Base-by-base conservation (phyloP, 2,113 vertebrate species). In the Ceuthmochares aereus region DNA sequence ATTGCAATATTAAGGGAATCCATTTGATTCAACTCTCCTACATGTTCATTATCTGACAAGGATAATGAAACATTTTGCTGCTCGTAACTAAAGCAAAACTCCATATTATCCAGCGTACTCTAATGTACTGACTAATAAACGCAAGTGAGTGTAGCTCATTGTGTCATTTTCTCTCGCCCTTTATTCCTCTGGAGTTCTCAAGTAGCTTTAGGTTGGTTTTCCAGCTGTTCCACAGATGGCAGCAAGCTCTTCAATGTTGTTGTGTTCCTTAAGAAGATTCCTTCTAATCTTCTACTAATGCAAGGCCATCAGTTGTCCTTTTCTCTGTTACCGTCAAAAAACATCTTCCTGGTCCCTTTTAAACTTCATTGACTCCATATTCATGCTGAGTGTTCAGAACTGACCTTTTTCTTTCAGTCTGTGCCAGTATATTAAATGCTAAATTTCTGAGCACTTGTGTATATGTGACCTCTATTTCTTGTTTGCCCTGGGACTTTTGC, bases 391-490 rank as follows among this genome's bases (percentile, higher is more conserved):
- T 79, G 60, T 79, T 95, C 47, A 47, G 34, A 72, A 90, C 17
- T 90, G 78, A 75, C 37, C 56, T 90, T 95, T 91, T 29, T 68
- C 20, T 93, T 96, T 67, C 62, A 34, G 7, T 88, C 42, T 67
- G 18, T 68, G 43, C 85, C 60, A 42, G 37, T 68, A 75, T 67
- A 42, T 85, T 55, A 49, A 82, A 77, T 49, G 69, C 34, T 76
- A 29, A 36, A 75, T 84, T 85, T 87, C 27, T 51, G 22, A 87
- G 27, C 25, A 13, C 17, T 74, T 58, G 10, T 18, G 5, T 52
- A 27, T 1, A 1, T 22, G 14, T 74, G 47, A 75, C 47, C 7
- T 43, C 20, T 42, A 18, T 68, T 32, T 63, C 27, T 87, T 55
- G 12, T 54, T 95, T 25, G 70, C 12, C 5, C 9, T 63, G 21